phyloP scores from a whole-genome alignment of 2,888 invertebrate species.

The Euphydryas editha region DNA sequence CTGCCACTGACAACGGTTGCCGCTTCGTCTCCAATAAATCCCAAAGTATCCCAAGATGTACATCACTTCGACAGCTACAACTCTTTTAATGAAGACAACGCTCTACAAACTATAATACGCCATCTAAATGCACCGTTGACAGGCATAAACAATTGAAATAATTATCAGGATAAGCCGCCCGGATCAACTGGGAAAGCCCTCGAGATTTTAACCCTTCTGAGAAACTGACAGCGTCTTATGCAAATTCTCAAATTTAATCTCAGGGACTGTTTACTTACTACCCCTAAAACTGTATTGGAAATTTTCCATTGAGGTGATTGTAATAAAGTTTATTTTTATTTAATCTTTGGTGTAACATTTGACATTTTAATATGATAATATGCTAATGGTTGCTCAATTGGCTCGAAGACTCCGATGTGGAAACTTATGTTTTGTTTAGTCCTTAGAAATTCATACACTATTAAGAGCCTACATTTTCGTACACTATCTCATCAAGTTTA shows the following conservation, averaged over 20 bases:
- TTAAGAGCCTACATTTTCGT: constrained; percentile 13
- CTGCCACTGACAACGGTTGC: neutral
- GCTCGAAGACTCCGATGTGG: constrained; percentile 67
- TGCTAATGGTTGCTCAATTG: constrained; percentile 76
- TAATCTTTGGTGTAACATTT: constrained; percentile 29
- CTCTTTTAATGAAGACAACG: constrained; percentile 73
- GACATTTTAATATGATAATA: constrained; percentile 42
- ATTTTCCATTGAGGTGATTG: constrained; percentile 17
- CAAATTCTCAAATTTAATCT: constrained; percentile 76
- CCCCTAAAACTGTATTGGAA: constrained; percentile 24
- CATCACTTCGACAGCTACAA: constrained; percentile 69
- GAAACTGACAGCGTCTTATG: constrained; percentile 80
- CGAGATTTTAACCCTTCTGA: constrained; percentile 80
- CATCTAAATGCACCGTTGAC: constrained; percentile 82
- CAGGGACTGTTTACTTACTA: constrained; percentile 46
- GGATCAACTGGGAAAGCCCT: constrained; percentile 77
- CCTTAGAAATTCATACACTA: constrained; percentile 32
- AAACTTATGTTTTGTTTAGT: constrained; percentile 59
- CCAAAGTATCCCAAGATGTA: constrained; percentile 59
- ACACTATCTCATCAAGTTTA: constrained; percentile 1
- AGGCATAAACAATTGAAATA: constrained; percentile 84
- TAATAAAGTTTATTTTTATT: constrained; percentile 41
- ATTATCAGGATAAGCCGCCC: constrained; percentile 81
- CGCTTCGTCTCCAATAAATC: constrained; percentile 31
- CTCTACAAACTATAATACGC: constrained; percentile 81